phyloP scores from a whole-genome alignment of 2,888 invertebrate genomes.

The Dynastes maya region DNA sequence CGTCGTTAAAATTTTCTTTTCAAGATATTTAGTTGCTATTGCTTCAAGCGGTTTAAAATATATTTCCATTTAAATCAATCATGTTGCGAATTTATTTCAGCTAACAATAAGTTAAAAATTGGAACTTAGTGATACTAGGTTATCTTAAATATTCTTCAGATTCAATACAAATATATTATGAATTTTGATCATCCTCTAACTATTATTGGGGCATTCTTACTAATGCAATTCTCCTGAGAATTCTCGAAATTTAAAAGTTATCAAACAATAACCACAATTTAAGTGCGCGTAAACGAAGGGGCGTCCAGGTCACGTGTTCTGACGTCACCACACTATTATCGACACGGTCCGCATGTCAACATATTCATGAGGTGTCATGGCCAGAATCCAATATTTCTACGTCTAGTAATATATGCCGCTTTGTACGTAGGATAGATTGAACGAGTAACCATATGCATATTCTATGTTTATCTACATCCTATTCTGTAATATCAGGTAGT shows the following conservation, averaged over 20 bases:
- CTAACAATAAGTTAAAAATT: too few relatives aligned
- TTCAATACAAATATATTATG: too few relatives aligned
- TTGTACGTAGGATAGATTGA: constrained; percentile 9
- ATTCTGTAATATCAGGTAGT: too few relatives aligned
- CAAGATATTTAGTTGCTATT: constrained; percentile 1
- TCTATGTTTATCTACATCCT: too few relatives aligned
- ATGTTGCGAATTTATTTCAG: neutral
- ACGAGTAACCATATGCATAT: too few relatives aligned
- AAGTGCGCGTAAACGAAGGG: constrained; percentile 60
- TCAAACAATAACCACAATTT: constrained; percentile 54
- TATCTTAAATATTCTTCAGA: too few relatives aligned
- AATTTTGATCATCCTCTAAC: too few relatives aligned
- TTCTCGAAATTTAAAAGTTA: neutral
- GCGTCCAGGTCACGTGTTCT: constrained; percentile 61
- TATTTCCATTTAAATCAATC: neutral
- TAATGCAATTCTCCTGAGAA: neutral
- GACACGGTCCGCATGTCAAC: constrained; percentile 60
- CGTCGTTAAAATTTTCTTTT: constrained; percentile 24
- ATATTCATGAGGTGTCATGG: constrained; percentile 63
- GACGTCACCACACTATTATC: constrained; percentile 59
- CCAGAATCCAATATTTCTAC: constrained; percentile 58
- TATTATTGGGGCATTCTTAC: too few relatives aligned
- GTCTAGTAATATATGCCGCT: constrained; percentile 39
- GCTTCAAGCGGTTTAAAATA: neutral
- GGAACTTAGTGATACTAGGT: too few relatives aligned